Evolutionary conservation across 1,140 invertebrate species (phyloP), one percentile per base, ranked within the genome.

Genomic region (Drosophila ogumai): DNA sequence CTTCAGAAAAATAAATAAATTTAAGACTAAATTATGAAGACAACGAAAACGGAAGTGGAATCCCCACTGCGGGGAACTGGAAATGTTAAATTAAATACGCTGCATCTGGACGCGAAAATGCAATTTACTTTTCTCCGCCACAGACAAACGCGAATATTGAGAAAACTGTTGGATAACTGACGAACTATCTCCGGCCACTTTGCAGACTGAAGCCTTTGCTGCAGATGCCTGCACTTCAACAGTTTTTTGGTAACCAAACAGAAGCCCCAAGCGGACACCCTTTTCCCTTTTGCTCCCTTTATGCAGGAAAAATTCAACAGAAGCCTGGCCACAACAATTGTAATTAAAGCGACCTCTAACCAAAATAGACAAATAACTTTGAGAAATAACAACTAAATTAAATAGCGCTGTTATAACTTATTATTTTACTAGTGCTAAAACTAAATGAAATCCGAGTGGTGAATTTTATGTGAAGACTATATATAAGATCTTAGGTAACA

Each of bases 21-120:
- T 19, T 25, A 25, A 6, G 25, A 50, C 8, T 3, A n/a, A 36
- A n/a, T 55, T 38, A 63, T n/a, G 17, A 32, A 40, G 31, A 13
- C 36, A 36, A 41, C 3, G 32, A 54, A 43, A 41, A 75, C 17
- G 19, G 44, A 52, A 46, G 32, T 22, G 19, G 1, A 3, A 7
- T 6, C 19, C 34, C 34, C 55, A 47, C 56, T 61, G 64, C 57
- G 31, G 55, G 60, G 28, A 66, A 43, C 79, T 55, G 47, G 61
- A 77, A 85, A 85, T 75, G 81, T 66, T 77, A 41, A 74, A 75
- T 81, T 47, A 61, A 75, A 69, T 71, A 44, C 52, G 44, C 63
- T 73, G 79, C 82, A 82, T 68, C 76, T 73, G 66, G 67, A 67
- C 84, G 79, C 82, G 84, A 76, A 82, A 86, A 87, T 88, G 84